Percentiles rank a stretch among this genome's conserved stretches.
Evolutionary conservation across 1,140 invertebrate genomes (phyloP).

Genomic region (Neelides sp.): DNA sequence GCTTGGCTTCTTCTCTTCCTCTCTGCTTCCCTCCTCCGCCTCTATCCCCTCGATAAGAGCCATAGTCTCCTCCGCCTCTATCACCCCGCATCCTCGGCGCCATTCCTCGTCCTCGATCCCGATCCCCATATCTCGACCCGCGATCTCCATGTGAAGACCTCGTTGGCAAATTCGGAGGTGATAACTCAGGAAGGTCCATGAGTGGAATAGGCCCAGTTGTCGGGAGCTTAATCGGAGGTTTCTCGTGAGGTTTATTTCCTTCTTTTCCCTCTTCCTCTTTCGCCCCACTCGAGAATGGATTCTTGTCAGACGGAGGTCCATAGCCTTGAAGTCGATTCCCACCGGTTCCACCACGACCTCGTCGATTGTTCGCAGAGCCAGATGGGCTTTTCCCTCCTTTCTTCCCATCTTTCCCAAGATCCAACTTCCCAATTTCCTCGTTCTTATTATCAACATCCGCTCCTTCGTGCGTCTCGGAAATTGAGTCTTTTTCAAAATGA

Average conservation of each 20-base stretch:
- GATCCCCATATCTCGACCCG: slow-evolving; percentile 13
- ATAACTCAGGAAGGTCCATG: slow-evolving; percentile 24
- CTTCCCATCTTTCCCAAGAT: slow-evolving; percentile 1
- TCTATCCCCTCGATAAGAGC: slow-evolving; percentile 5
- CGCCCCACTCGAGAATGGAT: slow-evolving; percentile 14
- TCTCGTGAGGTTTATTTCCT: neutral
- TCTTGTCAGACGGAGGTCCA: slow-evolving; percentile 29
- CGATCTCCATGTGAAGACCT: slow-evolving; percentile 12
- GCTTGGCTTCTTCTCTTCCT: slow-evolving; percentile 8
- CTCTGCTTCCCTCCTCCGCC: slow-evolving; percentile 4
- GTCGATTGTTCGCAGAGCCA: neutral
- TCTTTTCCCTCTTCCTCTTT: neutral
- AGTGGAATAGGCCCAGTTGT: slow-evolving; percentile 20
- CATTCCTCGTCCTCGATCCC: slow-evolving; percentile 17
- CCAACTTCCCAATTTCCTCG: neutral
- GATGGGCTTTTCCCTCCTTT: slow-evolving; percentile 13
- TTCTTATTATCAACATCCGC: slow-evolving; percentile 5
- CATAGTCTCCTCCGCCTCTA: slow-evolving; percentile 25
- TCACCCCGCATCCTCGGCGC: slow-evolving; percentile 27
- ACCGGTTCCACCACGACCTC: slow-evolving; percentile 1
- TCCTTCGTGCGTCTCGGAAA: slow-evolving; percentile 8
- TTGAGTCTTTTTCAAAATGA: neutral
- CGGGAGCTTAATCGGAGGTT: slow-evolving; percentile 1
- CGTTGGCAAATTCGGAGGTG: slow-evolving; percentile 17
- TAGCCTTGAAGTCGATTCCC: slow-evolving; percentile 24